phyloP scores from a whole-genome alignment of 2,888 invertebrate species.

The Caenorhabditis zanzibari region DNA sequence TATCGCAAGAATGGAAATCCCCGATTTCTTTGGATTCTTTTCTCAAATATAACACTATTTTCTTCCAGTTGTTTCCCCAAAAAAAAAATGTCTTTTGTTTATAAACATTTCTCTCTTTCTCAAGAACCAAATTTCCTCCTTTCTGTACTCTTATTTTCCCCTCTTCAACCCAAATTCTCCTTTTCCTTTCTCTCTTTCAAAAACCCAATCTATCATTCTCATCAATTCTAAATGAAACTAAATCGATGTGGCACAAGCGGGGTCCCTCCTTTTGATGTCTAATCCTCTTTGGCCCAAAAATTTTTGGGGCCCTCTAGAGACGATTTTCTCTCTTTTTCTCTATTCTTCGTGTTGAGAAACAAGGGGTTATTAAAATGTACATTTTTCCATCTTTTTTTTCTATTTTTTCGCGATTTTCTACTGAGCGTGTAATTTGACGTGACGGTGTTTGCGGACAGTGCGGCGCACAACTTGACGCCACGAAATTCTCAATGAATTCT shows the following conservation, averaged over 20 bases:
- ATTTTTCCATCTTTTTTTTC: not conserved
- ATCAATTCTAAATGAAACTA: slow-evolving; percentile 7
- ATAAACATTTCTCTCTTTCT: not conserved
- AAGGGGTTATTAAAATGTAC: too few species aligned
- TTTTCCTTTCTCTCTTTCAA: not conserved
- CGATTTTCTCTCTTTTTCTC: not conserved
- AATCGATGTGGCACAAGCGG: not conserved
- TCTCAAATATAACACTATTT: too few species aligned
- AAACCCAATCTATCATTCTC: slow-evolving; percentile 1
- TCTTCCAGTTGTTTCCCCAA: too few species aligned
- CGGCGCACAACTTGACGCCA: not conserved
- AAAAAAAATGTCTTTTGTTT: too few species aligned
- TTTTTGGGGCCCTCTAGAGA: slow-evolving; percentile 3
- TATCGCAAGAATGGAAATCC: too few species aligned
- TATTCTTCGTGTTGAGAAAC: not conserved
- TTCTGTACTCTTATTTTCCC: not conserved
- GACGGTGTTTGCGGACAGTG: slow-evolving; percentile 2
- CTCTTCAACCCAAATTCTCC: not conserved
- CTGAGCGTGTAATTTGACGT: not conserved
- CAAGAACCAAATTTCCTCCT: not conserved
- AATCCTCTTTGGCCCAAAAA: not conserved
- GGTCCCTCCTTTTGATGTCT: not conserved
- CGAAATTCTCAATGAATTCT: not conserved
- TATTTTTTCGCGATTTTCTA: not conserved
- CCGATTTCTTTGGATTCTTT: too few species aligned